Conservation (phyloP, 2,797 vertebrate species). For the Potorous gilbertii region DNA sequence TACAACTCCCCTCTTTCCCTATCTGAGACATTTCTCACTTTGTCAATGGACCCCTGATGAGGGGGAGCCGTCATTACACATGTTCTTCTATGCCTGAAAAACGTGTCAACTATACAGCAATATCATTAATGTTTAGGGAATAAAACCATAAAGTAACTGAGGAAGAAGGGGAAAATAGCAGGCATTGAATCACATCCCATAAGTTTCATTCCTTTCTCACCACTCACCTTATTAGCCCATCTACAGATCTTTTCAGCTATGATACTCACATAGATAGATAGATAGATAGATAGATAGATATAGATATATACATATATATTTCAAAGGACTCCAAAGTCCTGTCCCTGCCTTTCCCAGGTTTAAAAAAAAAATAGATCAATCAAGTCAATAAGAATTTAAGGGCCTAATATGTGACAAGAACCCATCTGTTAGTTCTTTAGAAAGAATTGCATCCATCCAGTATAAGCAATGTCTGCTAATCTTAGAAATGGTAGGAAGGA, state of each 20-base stretch:
- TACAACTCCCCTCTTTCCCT: background rate
- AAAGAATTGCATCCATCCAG: background rate
- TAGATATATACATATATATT: background rate
- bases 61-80: background rate
- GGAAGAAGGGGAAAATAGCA: background rate
- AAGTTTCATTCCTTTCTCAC: background rate
- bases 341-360: background rate
- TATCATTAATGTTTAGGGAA: background rate
- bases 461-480: background rate
- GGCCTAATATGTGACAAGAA: background rate
- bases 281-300: too few species aligned
- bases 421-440: background rate
- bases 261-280: background rate
- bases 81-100: background rate
- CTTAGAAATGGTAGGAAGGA: background rate
- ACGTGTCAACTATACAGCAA: background rate
- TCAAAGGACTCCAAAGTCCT: background rate
- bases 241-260: background rate
- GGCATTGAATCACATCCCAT: background rate
- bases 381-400: background rate
- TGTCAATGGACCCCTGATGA: background rate
- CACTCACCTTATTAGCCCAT: background rate
- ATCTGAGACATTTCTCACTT: background rate
- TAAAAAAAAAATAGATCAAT: background rate
- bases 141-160: background rate